Evolutionary conservation across 2,113 vertebrate species (phyloP), one percentile per base, ranked within the genome.

Genomic region (Notiomystis cincta): DNA sequence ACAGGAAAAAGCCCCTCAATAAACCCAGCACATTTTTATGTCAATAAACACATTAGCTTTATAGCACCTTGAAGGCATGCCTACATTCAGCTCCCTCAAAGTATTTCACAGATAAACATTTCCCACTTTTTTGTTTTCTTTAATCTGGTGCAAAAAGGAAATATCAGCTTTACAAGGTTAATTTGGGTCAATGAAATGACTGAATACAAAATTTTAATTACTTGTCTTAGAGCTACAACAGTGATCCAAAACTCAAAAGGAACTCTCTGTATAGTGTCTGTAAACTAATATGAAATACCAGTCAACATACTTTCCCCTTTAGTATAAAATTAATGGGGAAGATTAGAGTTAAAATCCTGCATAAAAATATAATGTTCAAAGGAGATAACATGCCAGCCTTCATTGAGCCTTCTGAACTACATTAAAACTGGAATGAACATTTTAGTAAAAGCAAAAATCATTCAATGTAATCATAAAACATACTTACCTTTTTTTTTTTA

Each of bases 21-120:
- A 95, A 97, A 97, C 33, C n/a, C 54, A 87, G 54, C 12, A 65
- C 47, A 89, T 78, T 96, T 97, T 95, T 71, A 93, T 86, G 82
- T 79, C 76, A 95, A 78, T 73, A 91, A 91, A 94, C 95, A 87
- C 53, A 82, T 88, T 75, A 87, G 47, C 69, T 96, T 96, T 93
- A 96, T 50, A 96, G 93, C 89, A 93, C 90, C 94, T 92, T 86
- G 65, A 91, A 96, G 94, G 90, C 66, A 95, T 82, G 93, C 81
- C 92, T 83, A 94, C 67, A 95, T 87, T 76, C 83, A 94, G 92
- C 70, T 97, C 40, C 65, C 88, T 70, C 54, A 92, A 96, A 89
- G 50, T 54, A 53, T 93, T 94, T 93, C 82, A 93, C 58, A 92
- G 77, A 69, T 33, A 60, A 78, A 31, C 2, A 7, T 94, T 93